These are phyloP conservation scores for Tubulanus polymorphus DNA, from an alignment of 2,888 invertebrate species.

Conservation along the genomic window DNA sequence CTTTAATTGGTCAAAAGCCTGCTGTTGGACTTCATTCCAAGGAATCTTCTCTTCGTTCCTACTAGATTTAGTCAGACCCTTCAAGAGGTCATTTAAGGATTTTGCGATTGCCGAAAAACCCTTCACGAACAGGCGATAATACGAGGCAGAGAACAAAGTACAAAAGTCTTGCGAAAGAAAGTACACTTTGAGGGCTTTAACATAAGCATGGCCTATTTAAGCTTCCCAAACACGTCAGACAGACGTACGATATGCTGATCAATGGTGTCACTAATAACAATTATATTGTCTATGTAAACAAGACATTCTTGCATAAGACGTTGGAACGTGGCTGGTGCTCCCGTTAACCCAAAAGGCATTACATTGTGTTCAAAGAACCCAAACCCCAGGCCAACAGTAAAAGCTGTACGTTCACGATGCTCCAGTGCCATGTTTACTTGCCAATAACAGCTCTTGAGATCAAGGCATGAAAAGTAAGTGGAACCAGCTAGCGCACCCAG, in stretches of 20 bases:
- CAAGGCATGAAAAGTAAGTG: too few species aligned
- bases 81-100: too few species aligned
- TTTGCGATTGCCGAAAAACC: constrained; percentile 1
- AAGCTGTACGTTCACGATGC: too few species aligned
- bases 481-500: too few species aligned
- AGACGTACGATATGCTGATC: background rate
- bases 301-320: constrained; percentile 1
- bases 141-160: constrained; percentile 13
- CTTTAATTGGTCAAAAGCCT: constrained; percentile 7
- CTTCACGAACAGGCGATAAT: constrained; percentile 13
- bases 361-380: too few species aligned
- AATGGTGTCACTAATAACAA: too few species aligned
- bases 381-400: too few species aligned
- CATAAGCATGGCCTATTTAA: background rate
- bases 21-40: constrained; percentile 4
- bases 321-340: too few species aligned
- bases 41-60: background rate
- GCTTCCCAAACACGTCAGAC: background rate
- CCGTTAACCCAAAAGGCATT: too few species aligned
- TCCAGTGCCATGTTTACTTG: background rate
- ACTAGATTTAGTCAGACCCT: background rate
- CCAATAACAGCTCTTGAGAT: too few species aligned
- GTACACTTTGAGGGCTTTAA: too few species aligned
- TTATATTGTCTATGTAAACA: constrained; percentile 4
- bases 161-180: too few species aligned